Percentiles rank a stretch among this genome's conserved stretches.
Conservation (phyloP, 2,888 invertebrate species). For the Pachycephus smyrnensis region DNA sequence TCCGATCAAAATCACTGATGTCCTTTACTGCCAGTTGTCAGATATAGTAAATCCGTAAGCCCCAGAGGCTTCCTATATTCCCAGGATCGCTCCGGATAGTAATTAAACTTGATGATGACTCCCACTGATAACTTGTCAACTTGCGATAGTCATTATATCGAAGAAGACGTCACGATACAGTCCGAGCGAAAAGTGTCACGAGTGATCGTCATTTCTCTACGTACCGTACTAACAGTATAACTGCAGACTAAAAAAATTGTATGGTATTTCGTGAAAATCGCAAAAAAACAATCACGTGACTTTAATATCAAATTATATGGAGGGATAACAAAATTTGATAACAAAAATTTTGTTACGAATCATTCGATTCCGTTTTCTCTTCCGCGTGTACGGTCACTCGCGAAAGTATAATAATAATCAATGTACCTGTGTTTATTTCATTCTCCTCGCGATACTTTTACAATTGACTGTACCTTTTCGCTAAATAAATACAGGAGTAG, state of each 20-base stretch:
- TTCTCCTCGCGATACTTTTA: too few relatives aligned
- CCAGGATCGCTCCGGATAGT: neutral
- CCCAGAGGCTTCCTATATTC: neutral
- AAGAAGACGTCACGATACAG: neutral
- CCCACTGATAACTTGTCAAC: neutral
- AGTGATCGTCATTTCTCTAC: neutral
- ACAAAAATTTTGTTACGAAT: too few relatives aligned
- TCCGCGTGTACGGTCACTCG: too few relatives aligned
- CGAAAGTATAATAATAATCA: too few relatives aligned
- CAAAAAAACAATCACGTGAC: neutral
- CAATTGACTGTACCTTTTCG: neutral
- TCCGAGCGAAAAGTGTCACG: neutral
- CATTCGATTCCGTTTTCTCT: too few relatives aligned
- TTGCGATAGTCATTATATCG: neutral
- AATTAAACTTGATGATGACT: neutral
- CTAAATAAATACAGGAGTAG: neutral
- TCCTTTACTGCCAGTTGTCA: neutral
- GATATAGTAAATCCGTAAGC: neutral
- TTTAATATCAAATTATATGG: neutral
- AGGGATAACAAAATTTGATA: neutral
- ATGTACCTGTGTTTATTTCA: too few relatives aligned
- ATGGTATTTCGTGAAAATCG: neutral
- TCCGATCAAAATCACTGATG: neutral
- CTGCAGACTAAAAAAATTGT: neutral
- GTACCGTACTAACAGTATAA: neutral